phyloP scores from a whole-genome alignment of 2,888 invertebrate species.

The Rosalia funebris region DNA sequence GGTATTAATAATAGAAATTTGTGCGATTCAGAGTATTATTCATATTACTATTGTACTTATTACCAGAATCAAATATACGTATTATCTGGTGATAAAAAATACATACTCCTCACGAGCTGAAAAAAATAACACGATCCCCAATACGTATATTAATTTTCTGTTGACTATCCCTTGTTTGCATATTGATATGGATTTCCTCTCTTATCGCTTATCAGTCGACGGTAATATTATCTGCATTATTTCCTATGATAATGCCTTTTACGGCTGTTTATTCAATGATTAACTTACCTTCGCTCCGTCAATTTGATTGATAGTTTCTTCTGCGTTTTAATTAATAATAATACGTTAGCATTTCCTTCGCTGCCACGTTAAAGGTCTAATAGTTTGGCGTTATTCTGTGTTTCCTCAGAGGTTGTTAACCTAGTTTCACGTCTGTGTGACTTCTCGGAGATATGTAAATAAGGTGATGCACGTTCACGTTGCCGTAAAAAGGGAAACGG shows the following conservation, averaged over 20 bases:
- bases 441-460: neutral
- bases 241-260: conserved; percentile 7
- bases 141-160: conserved; percentile 13
- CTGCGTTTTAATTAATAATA: conserved; percentile 11
- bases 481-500: neutral
- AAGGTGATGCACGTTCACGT: neutral
- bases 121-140: neutral
- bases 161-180: conserved; percentile 10
- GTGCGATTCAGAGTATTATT: too few relatives aligned
- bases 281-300: conserved; percentile 18
- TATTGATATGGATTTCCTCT: conserved; percentile 19
- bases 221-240: conserved; percentile 18
- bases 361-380: neutral
- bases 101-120: too few relatives aligned
- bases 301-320: conserved; percentile 17
- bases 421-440: neutral
- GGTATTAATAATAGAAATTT: too few relatives aligned
- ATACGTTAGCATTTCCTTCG: neutral
- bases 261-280: conserved; percentile 12
- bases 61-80: too few relatives aligned
- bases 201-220: conserved; percentile 8
- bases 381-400: neutral
- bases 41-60: too few relatives aligned
- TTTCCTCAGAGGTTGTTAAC: conserved; percentile 7
- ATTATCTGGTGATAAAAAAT: too few relatives aligned